Percentiles rank a stretch among this genome's conserved stretches.
Conservation (phyloP, 2,797 vertebrate species). For the Rhincodon typus region DNA sequence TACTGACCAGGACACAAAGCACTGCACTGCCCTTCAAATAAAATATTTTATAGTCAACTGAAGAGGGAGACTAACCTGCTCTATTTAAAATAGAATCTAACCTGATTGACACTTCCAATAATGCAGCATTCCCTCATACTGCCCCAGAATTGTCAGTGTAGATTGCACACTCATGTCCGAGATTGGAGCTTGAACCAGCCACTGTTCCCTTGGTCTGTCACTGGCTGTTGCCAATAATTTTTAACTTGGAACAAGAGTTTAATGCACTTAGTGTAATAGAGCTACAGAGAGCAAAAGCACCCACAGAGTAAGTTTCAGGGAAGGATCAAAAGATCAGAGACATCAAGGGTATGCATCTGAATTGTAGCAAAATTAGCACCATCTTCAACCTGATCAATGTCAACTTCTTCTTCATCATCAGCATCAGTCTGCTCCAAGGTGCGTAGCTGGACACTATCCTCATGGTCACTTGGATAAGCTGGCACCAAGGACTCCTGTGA, state of each 20-base stretch:
- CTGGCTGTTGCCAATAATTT: neutral
- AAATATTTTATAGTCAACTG: neutral
- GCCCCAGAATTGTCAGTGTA: neutral
- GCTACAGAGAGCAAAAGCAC: too few relatives aligned
- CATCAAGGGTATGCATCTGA: neutral
- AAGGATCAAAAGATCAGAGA: neutral
- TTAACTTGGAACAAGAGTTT: neutral
- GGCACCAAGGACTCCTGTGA: conserved; percentile 69
- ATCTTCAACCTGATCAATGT: conserved; percentile 66
- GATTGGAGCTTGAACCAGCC: neutral
- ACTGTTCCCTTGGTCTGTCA: neutral
- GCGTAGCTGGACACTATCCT: conserved; percentile 61
- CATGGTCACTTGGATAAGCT: conserved; percentile 63
- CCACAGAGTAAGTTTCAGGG: neutral
- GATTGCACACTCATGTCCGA: neutral
- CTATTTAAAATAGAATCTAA: neutral
- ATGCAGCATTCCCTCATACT: neutral
- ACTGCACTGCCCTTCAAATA: neutral
- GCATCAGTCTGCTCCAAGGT: conserved; percentile 68
- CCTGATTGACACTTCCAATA: neutral
- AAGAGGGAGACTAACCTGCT: neutral
- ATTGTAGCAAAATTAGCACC: neutral
- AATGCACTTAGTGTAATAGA: neutral
- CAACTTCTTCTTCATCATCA: conserved; percentile 75
- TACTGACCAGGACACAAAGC: neutral